Base-by-base conservation (phyloP, 2,888 invertebrate genomes). In the Corythucha ciliata region DNA sequence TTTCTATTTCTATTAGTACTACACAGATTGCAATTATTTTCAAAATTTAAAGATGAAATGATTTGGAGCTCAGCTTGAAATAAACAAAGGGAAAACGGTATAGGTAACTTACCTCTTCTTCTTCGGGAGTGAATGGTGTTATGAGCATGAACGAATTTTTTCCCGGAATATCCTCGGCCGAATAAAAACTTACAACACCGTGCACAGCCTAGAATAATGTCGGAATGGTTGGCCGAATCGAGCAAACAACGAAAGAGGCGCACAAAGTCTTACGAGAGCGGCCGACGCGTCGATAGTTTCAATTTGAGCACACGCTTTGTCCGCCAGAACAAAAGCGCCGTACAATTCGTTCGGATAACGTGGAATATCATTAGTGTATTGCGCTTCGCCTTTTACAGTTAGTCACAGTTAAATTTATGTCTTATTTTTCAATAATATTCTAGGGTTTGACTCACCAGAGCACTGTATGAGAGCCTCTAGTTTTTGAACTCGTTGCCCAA, bases 81-180 rank as follows among this genome's bases (percentile, higher is more conserved):
- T n/a, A n/a, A n/a, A n/a, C n/a, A n/a, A n/a, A n/a, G n/a, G n/a
- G n/a, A n/a, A n/a, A n/a, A n/a, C n/a, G n/a, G n/a, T n/a, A n/a
- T n/a, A n/a, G n/a, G n/a, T n/a, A n/a, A 29, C 21, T 33, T 47
- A 34, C 47, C 36, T 48, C 48, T 39, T 48, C 48, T 22, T 37
- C 27, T 22, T 48, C 48, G 1, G 40, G 39, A 21, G n/a, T 18
- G 20, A 48, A 39, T 2, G 39, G 39, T 18, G 48, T 37, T 1
- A 3, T 3, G 8, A 48, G 1, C n/a, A 39, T 72, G 60, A 77
- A 80, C 20, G 68, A 67, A 65, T 83, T 84, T 29, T 68, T 69
- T 0, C 83, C 83, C 0, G 82, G 82, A 26, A 86, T 74, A 61
- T 85, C 83, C 59, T 76, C 73, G 1, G 79, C 78, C 24, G 77